Evolutionary conservation across 35 echinoderm and acorn worm genomes (phyloP), one percentile per base, ranked within the genome.

Genomic region (Heliocidaris tuberculata): DNA sequence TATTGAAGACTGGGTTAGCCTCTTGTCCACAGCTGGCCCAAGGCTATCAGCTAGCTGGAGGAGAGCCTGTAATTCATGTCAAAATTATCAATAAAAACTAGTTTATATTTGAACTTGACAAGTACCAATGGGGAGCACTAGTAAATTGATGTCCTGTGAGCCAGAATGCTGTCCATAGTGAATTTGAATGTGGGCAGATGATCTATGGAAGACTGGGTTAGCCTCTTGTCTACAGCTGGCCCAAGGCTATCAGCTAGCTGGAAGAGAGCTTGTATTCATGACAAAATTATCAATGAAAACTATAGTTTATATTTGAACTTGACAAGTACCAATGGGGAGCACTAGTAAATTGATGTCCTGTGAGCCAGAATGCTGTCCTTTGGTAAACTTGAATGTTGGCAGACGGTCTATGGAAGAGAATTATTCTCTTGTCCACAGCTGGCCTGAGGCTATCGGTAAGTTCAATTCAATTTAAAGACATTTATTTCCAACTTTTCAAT

Each of bases 111-210:
- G 35, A 42, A 42, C 35, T 3, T 42, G 35, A 42, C 35, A 42
- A 42, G 3, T 42, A 42, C 35, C 0, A 42, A 42, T 42, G 35
- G 35, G 35, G 35, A 42, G 35, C 3, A 42, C 35, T 42, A 42
- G 35, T 42, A 42, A 42, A 42, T 42, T 42, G 35, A 42, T 42
- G 35, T 97, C 95, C 15, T 94, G 61, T 12, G 94, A 88, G 4
- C 32, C 50, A 31, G 70, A 48, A 15, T 48, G 49, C 13, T 32
- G 49, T 31, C 50, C 50, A 5, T 96, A n/a, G 65, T 52, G 61
- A 95, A 96, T 10, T 49, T 85, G 85, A 99, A 99, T 16, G 96
- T 97, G 30, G 98, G 98, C 50, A 99, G 94, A 48, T 88, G 78
- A 30, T 88, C 95, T 17, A 99, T 88, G 9, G 89, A 59, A 29